Conservation (phyloP, 1,140 invertebrate genomes). For the Lycorma delicatula region DNA sequence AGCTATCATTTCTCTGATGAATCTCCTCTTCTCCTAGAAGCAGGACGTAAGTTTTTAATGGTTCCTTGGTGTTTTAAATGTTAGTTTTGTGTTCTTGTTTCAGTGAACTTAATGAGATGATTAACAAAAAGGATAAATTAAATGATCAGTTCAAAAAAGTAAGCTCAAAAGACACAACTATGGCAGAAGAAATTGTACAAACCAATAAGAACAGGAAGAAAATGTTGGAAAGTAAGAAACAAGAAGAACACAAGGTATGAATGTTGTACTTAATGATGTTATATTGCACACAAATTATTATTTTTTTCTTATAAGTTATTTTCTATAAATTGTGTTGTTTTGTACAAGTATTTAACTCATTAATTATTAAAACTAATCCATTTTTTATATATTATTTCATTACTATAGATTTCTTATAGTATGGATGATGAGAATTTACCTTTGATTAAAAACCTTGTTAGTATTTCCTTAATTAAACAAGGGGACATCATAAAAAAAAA, state of each 20-base stretch:
- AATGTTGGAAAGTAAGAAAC: conserved; percentile 45
- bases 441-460: too few relatives aligned
- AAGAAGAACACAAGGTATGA: conserved; percentile 32
- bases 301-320: background rate
- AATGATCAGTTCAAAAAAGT: conserved; percentile 47
- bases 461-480: too few relatives aligned
- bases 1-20: too few relatives aligned
- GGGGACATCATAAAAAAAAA: too few relatives aligned
- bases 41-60: too few relatives aligned
- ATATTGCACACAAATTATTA: background rate
- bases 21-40: too few relatives aligned
- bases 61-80: too few relatives aligned
- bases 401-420: too few relatives aligned
- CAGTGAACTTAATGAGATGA: conserved; percentile 40
- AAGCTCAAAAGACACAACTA: conserved; percentile 50
- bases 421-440: too few relatives aligned
- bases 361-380: too few relatives aligned
- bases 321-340: background rate
- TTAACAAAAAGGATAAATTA: conserved; percentile 36
- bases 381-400: too few relatives aligned
- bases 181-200: conserved; percentile 52
- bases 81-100: conserved; percentile 28
- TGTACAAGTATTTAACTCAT: too few relatives aligned
- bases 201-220: conserved; percentile 58
- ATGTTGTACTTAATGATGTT: conserved; percentile 9